Evolutionary conservation across 2,888 invertebrate species (phyloP).

Genomic region (Agrotis exclamationis): DNA sequence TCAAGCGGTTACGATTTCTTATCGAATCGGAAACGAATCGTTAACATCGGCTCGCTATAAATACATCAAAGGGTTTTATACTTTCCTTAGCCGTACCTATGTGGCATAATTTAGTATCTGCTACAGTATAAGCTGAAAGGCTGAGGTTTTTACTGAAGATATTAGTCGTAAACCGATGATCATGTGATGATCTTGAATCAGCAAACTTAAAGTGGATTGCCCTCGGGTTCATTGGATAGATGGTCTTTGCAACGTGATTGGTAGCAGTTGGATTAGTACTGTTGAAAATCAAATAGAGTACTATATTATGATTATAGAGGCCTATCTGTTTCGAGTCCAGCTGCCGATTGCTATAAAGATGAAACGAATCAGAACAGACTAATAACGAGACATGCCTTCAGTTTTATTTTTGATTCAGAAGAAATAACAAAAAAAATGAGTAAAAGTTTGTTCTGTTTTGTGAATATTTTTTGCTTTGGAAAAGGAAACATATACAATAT

Average conservation of each 20-base stretch:
- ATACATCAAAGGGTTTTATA: slow-evolving; percentile 38
- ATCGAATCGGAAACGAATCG: slow-evolving; percentile 40
- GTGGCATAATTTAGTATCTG: not conserved
- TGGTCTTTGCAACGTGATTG: not conserved
- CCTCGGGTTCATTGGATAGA: not conserved
- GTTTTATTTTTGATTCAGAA: not conserved
- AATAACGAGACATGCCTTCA: too few relatives aligned
- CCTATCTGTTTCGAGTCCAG: not conserved
- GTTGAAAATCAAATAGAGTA: not conserved
- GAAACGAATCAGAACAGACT: too few relatives aligned
- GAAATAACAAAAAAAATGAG: not conserved
- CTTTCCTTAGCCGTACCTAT: slow-evolving; percentile 4
- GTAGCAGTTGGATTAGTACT: not conserved
- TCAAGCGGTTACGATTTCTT: slow-evolving; percentile 39
- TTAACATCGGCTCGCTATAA: slow-evolving; percentile 38
- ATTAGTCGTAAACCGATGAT: too few relatives aligned
- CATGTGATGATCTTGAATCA: not conserved
- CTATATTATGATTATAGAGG: not conserved
- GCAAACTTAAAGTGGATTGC: not conserved
- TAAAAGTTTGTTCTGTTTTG: not conserved
- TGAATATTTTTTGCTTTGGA: not conserved
- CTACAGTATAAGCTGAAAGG: not conserved
- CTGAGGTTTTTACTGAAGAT: too few relatives aligned
- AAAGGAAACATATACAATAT: not conserved
- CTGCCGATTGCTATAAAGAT: not conserved